Evolutionary conservation across 92 coral and sea anemone genomes (phyloP), one percentile per base, ranked within the genome.

Genomic region (Nematostella vectensis): DNA sequence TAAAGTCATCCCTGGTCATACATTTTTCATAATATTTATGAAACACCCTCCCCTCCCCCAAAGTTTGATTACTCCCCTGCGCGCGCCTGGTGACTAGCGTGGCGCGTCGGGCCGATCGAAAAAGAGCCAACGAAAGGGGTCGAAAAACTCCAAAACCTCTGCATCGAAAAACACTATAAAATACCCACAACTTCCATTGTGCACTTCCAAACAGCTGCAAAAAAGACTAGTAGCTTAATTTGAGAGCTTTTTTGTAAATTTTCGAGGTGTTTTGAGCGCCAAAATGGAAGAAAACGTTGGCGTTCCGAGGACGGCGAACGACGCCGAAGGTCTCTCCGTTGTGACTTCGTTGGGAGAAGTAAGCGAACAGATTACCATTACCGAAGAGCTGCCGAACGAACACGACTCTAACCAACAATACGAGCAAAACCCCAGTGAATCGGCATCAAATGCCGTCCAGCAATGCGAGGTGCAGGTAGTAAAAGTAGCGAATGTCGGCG

Each of bases 371-470:
- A 93, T 93, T 94, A 94, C 95, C 69, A 86, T 93, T 70, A 75
- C 98, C 99, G 99, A 93, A 59, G 86, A 78, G 73, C 83, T 93
- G 75, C 99, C 99, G 99, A 93, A 74, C 49, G 99, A 78, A 70
- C 99, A 93, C 96, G 99, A 93, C 33, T 58, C 74, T 57, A 26
- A 78, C 39, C 51, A 80, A 47, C 83, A 80, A 54, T 80, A 66
- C 74, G 75, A 83, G 40, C 37, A 71, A 54, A 76, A 70, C 62
- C 83, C 67, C 50, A 81, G 70, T 62, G 88, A 76, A 52, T 77
- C 58, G 54, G 84, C 74, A 54, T 61, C 62, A 27, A 64, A 63
- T 25, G 83, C 65, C 27, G 83, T 70, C 51, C 88, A 78, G 33
- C 79, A 69, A 43, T 85, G 95, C 62, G 95, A 85, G 67, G 95